Conservation (phyloP, 2,113 vertebrate species). For the Platichthys stellatus region DNA sequence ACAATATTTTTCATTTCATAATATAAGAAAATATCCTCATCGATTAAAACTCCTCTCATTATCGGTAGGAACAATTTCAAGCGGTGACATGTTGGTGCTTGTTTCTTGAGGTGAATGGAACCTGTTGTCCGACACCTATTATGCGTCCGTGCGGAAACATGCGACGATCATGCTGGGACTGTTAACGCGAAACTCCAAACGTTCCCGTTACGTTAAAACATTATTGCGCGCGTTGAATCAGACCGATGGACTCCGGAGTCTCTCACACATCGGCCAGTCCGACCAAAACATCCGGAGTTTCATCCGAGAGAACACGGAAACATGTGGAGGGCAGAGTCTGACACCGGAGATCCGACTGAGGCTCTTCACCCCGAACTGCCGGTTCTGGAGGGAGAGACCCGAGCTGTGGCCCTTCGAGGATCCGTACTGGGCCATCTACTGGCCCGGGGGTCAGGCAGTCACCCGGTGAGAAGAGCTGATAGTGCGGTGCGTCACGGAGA, state of each 20-base stretch:
- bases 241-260: neutral
- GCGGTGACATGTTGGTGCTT: constrained; percentile 10
- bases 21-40: too few relatives aligned
- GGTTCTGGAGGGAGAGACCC: constrained; percentile 89
- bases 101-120: neutral
- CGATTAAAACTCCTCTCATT: neutral
- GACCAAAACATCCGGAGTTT: constrained; percentile 78
- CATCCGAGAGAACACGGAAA: constrained; percentile 88
- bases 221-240: neutral
- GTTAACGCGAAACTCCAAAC: neutral
- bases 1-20: too few relatives aligned
- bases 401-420: constrained; percentile 92
- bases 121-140: constrained; percentile 24
- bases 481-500: too few relatives aligned
- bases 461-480: constrained; percentile 81
- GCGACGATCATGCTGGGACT: neutral
- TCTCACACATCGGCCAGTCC: neutral
- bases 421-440: constrained; percentile 95
- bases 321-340: constrained; percentile 83
- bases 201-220: rapidly evolving
- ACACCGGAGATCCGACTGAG: constrained; percentile 90
- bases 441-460: constrained; percentile 95
- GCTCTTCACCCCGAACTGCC: constrained; percentile 89
- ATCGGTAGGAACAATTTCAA: constrained; percentile 14
- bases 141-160: constrained; percentile 30